Percentiles rank a stretch among this genome's conserved stretches.
Evolutionary conservation across 2,113 vertebrate genomes (phyloP).

Genomic region (Pholis gunnellus): DNA sequence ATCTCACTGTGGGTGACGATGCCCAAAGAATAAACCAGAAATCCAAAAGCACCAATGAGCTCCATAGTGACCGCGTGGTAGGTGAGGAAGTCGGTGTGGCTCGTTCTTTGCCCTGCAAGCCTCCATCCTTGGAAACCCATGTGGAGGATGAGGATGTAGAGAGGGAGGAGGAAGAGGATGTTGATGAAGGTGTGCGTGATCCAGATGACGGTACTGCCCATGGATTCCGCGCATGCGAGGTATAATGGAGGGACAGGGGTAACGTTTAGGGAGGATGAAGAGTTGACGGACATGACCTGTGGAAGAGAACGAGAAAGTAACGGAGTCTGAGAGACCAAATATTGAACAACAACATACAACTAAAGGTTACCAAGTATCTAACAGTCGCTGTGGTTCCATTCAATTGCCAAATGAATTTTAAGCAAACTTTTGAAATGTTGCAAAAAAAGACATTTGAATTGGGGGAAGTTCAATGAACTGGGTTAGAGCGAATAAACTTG

Average conservation of each 20-base stretch:
- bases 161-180: conserved; percentile 13
- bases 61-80: conserved; percentile 27
- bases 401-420: too few species aligned
- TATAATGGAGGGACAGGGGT: fast-evolving
- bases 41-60: background rate
- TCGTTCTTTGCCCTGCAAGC: fast-evolving
- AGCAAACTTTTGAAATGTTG: too few species aligned
- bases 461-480: too few species aligned
- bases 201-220: fast-evolving
- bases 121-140: conserved; percentile 8
- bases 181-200: fast-evolving
- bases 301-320: background rate
- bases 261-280: background rate
- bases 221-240: fast-evolving
- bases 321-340: background rate
- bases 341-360: background rate
- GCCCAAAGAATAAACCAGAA: fast-evolving
- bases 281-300: conserved; percentile 15
- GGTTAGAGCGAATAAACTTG: too few species aligned
- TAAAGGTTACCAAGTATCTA: background rate
- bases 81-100: conserved; percentile 47
- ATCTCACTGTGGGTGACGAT: fast-evolving
- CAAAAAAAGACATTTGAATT: too few species aligned
- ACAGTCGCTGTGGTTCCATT: background rate
- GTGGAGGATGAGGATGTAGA: conserved; percentile 35